phyloP scores from a whole-genome alignment of 2,888 invertebrate species.

The Cloeon dipterum region DNA sequence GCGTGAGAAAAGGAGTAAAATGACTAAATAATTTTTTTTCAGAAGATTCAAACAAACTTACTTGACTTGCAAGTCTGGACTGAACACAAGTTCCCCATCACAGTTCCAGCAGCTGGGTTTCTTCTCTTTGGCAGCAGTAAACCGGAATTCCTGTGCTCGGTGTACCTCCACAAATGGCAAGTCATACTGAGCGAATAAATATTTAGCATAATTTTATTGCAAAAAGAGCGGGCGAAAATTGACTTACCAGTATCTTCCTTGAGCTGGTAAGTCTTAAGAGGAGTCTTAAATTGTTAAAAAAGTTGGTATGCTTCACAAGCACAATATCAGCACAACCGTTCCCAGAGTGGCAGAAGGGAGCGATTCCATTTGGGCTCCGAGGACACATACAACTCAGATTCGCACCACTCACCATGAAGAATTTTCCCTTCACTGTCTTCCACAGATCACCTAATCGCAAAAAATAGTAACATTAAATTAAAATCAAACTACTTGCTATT shows the following conservation, averaged over 20 bases:
- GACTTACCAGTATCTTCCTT: constrained; percentile 37
- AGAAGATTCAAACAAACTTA: constrained; percentile 12
- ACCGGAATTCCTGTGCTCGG: constrained; percentile 44
- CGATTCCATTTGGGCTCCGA: constrained; percentile 49
- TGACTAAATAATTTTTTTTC: too few species aligned
- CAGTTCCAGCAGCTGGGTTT: constrained; percentile 51
- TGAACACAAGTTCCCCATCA: constrained; percentile 50
- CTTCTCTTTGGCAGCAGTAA: constrained; percentile 25
- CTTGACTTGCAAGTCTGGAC: constrained; percentile 39
- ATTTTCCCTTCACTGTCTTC: constrained; percentile 39
- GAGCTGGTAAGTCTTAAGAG: constrained; percentile 35
- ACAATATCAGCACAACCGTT: constrained; percentile 60
- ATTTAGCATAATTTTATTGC: too few species aligned
- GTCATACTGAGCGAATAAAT: constrained; percentile 25
- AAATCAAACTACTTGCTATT: not conserved
- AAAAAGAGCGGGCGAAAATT: too few species aligned
- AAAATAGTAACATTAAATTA: not conserved
- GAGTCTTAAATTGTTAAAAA: constrained; percentile 44
- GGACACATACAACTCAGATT: constrained; percentile 55
- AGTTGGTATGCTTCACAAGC: constrained; percentile 43
- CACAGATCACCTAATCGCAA: constrained; percentile 14
- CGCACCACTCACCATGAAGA: constrained; percentile 53
- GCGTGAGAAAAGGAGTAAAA: too few species aligned
- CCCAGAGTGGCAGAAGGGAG: constrained; percentile 53
- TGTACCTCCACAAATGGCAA: constrained; percentile 52